Evolutionary conservation across 2,113 vertebrate species (phyloP).

Genomic region (Podiceps cristatus): DNA sequence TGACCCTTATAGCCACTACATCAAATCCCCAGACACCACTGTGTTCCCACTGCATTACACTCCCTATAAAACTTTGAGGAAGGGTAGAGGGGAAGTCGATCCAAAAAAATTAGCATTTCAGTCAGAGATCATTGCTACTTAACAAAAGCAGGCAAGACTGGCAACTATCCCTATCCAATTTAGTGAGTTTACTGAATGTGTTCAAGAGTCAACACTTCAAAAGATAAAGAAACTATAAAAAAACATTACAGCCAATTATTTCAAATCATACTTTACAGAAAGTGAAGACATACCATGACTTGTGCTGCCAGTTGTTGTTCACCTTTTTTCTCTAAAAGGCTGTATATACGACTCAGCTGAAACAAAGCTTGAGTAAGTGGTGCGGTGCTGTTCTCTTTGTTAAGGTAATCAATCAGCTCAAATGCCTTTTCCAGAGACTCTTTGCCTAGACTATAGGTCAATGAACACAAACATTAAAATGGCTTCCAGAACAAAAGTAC

Average conservation of each 20-base stretch:
- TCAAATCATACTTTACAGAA: background rate
- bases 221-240: background rate
- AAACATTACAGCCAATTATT: background rate
- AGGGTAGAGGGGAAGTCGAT: background rate
- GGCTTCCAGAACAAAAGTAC: background rate
- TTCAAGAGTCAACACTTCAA: background rate
- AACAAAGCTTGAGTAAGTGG: constrained; percentile 87
- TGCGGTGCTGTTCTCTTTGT: constrained; percentile 80
- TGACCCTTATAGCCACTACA: background rate
- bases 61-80: background rate
- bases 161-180: background rate
- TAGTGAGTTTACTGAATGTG: background rate
- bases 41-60: background rate
- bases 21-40: background rate
- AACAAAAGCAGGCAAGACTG: background rate
- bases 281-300: constrained; percentile 80
- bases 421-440: constrained; percentile 83
- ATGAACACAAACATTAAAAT: constrained; percentile 30
- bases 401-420: constrained; percentile 81
- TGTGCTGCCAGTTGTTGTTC: constrained; percentile 70
- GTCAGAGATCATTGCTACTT: background rate
- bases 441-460: constrained; percentile 80
- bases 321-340: constrained; percentile 86
- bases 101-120: background rate
- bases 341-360: constrained; percentile 83